These are phyloP conservation scores for Lycocorax pyrrhopterus DNA, from an alignment of 2,113 vertebrate genomes.

Conservation along the genomic window DNA sequence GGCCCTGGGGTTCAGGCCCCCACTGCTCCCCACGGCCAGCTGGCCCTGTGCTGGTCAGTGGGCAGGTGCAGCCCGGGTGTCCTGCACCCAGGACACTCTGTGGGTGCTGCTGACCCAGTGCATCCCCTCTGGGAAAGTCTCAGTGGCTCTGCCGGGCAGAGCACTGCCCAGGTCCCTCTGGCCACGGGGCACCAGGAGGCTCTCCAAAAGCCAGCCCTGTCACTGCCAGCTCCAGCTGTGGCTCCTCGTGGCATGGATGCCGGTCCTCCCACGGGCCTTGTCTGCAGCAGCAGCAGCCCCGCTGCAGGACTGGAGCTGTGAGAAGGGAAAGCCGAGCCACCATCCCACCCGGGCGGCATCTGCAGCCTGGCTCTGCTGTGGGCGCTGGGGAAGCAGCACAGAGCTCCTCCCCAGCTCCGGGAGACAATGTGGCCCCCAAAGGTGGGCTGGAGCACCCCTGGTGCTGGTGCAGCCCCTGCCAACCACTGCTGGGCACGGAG, in stretches of 20 bases:
- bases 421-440: not conserved
- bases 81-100: rapidly evolving
- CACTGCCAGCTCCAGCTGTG: not conserved
- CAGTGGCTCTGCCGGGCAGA: not conserved
- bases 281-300: not conserved
- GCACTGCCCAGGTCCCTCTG: not conserved
- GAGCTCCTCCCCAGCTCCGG: not conserved
- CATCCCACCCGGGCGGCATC: not conserved
- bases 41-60: not conserved
- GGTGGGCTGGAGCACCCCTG: rapidly evolving
- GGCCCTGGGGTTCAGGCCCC: not conserved
- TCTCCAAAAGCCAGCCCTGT: not conserved
- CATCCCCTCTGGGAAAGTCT: not conserved
- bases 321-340: not conserved
- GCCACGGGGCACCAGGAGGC: rapidly evolving
- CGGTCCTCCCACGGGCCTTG: not conserved
- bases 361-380: not conserved
- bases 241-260: not conserved
- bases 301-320: not conserved
- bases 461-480: not conserved
- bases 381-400: not conserved
- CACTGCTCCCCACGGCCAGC: rapidly evolving
- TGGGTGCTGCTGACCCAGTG: not conserved
- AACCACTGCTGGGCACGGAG: not conserved
- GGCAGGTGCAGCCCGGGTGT: not conserved